Evolutionary conservation across 1,140 invertebrate genomes (phyloP), one percentile per base, ranked within the genome.

Genomic region (Microplitis demolitor): DNA sequence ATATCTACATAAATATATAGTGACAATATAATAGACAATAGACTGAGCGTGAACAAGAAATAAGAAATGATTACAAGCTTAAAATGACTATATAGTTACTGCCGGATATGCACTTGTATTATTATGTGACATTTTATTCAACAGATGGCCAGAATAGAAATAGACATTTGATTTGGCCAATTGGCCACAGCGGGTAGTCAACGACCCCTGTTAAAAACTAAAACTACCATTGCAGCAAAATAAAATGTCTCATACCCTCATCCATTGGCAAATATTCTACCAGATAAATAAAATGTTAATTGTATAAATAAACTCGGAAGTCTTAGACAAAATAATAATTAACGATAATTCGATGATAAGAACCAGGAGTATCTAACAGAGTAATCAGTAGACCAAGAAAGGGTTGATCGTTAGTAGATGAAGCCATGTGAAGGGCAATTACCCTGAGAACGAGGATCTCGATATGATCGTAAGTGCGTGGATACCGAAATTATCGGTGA

Each of bases 401-500:
- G 53, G 16, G 13, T 14, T 54, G 16, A 14, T 14, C 16, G 53
- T 54, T 5, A 14, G 24, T 16, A 58, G 16, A 58, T 24, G 56
- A 31, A 24, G 24, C 24, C 5, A 6, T 16, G 35, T 50, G 13
- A 39, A 54, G 53, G n/a, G 58, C 14, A 71, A 62, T 58, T 35
- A 60, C 53, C 69, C 14, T 11, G 8, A 35, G 14, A 71, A 63
- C 14, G 34, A 69, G 16, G 53, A 37, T 13, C 35, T 16, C 31
- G 58, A 62, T 71, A 37, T 34, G 50, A 63, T 71, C 69, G 14
- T 64, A 63, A 77, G 67, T 74, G 78, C 72, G 37, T 60, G 37
- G 67, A 69, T 69, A 69, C 58, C 67, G 39, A 63, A 80, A 80
- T 81, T 79, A 81, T 80, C 76, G 79, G 75, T 37, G 74, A 81